Conservation (phyloP, 2,113 vertebrate genomes). For the Danio rerio region DNA sequence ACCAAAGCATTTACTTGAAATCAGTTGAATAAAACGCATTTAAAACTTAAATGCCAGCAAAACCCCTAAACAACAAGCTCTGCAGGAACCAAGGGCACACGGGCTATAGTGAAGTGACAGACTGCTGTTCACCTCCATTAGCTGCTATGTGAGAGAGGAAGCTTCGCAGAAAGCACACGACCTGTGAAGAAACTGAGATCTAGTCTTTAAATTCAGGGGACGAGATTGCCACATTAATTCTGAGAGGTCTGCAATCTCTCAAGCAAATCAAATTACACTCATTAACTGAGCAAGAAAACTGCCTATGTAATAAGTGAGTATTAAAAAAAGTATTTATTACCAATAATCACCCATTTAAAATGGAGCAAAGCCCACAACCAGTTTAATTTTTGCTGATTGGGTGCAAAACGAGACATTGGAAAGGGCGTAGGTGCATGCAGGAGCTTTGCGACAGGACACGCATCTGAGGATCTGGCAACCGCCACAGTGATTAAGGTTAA, state of each 20-base stretch:
- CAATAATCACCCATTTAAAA: slow-evolving; percentile 92
- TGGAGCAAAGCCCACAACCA: slow-evolving; percentile 72
- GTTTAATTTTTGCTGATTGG: slow-evolving; percentile 83
- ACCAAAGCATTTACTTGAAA: too few relatives aligned
- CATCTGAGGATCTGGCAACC: slow-evolving; percentile 75
- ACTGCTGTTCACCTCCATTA: slow-evolving; percentile 99
- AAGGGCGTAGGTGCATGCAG: slow-evolving; percentile 64
- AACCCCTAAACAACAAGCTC: slow-evolving; percentile 87
- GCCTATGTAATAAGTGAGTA: slow-evolving; percentile 97
- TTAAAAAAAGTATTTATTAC: slow-evolving; percentile 94
- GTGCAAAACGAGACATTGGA: slow-evolving; percentile 77
- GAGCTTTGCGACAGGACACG: slow-evolving; percentile 22
- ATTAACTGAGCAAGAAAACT: slow-evolving; percentile 98
- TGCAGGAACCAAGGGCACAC: slow-evolving; percentile 96
- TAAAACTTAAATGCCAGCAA: slow-evolving; percentile 31
- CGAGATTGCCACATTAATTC: slow-evolving; percentile 99
- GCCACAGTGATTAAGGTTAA: slow-evolving; percentile 81
- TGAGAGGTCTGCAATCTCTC: slow-evolving; percentile 97
- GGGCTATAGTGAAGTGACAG: slow-evolving; percentile 90
- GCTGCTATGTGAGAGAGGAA: slow-evolving; percentile 88
- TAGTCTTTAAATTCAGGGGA: slow-evolving; percentile 96
- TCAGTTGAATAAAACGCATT: not conserved
- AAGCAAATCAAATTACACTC: slow-evolving; percentile 99
- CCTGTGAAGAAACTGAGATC: slow-evolving; percentile 99
- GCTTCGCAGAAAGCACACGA: slow-evolving; percentile 93